A percentile compares a stretch with the other conserved stretches of the same genome.
These are phyloP conservation scores for Chloroclystis v-ata DNA, from an alignment of 2,888 invertebrate species.

Conservation along the genomic window DNA sequence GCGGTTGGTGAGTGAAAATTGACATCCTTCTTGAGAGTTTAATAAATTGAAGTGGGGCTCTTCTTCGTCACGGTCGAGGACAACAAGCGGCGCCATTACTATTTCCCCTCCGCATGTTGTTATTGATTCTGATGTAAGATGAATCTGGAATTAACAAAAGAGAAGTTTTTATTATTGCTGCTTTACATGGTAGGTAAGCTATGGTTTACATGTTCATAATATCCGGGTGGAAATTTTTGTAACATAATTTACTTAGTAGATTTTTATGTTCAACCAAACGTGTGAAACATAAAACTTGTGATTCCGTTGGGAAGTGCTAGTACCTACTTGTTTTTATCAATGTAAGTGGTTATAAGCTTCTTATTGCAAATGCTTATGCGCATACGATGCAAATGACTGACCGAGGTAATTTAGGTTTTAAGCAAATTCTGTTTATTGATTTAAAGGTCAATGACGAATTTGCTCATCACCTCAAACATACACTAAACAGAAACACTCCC, in stretches of 20 bases:
- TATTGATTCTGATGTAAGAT: conserved; percentile 47
- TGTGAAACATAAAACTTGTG: too few relatives aligned
- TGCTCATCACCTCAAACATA: conserved; percentile 12
- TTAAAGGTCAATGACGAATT: conserved; percentile 17
- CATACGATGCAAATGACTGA: too few relatives aligned
- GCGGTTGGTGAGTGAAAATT: conserved; percentile 49
- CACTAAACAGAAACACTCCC: conserved; percentile 8
- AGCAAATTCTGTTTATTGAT: conserved; percentile 1
- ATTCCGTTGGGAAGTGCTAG: too few relatives aligned
- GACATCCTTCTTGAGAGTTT: conserved; percentile 46
- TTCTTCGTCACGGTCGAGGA: conserved; percentile 64
- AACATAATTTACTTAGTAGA: too few relatives aligned
- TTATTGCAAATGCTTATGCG: too few relatives aligned
- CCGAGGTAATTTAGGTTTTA: not conserved
- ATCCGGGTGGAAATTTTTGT: too few relatives aligned
- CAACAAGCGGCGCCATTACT: conserved; percentile 53
- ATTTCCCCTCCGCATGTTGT: conserved; percentile 43
- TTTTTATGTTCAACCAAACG: too few relatives aligned
- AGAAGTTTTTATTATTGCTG: too few relatives aligned
- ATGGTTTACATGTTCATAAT: too few relatives aligned
- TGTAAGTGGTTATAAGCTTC: too few relatives aligned
- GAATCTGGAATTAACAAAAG: conserved; percentile 40
- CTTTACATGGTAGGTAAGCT: too few relatives aligned
- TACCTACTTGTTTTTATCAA: too few relatives aligned
- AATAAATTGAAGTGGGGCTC: conserved; percentile 50